These are phyloP conservation scores for Oxystoma pomonae DNA, from an alignment of 2,888 invertebrate species.

Conservation along the genomic window DNA sequence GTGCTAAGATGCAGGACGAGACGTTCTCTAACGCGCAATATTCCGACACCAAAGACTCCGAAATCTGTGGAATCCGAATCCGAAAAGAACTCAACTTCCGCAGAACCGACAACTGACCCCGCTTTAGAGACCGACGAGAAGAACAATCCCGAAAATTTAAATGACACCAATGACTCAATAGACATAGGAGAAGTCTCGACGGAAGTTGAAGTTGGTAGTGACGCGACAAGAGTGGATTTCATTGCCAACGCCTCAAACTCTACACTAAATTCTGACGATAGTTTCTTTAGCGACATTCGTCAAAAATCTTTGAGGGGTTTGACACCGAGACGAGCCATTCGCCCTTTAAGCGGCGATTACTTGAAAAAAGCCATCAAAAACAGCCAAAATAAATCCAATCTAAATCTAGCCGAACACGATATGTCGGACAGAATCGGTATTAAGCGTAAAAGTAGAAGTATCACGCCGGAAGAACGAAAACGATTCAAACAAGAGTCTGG, in stretches of 20 bases:
- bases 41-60: slow-evolving; percentile 46
- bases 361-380: slow-evolving; percentile 29
- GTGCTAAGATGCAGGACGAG: slow-evolving; percentile 39
- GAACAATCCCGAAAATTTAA: slow-evolving; percentile 21
- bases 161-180: slow-evolving; percentile 28
- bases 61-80: slow-evolving; percentile 30
- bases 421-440: slow-evolving; percentile 28
- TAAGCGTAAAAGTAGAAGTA: slow-evolving; percentile 38
- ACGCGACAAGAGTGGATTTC: slow-evolving; percentile 38
- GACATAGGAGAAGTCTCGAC: slow-evolving; percentile 34
- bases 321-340: slow-evolving; percentile 33
- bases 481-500: slow-evolving; percentile 35
- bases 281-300: slow-evolving; percentile 30
- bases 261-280: slow-evolving; percentile 22
- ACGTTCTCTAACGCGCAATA: slow-evolving; percentile 42
- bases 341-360: slow-evolving; percentile 32
- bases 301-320: slow-evolving; percentile 34
- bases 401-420: slow-evolving; percentile 28
- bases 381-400: slow-evolving; percentile 26
- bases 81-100: slow-evolving; percentile 19
- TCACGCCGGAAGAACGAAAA: slow-evolving; percentile 34
- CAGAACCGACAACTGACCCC: slow-evolving; percentile 10
- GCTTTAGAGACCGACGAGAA: slow-evolving; percentile 1
- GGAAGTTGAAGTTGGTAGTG: slow-evolving; percentile 38
- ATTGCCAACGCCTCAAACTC: slow-evolving; percentile 20